Percentiles rank a stretch among this genome's conserved stretches.
phyloP scores from a whole-genome alignment of 2,797 vertebrate species.

The Aphelocoma californica region DNA sequence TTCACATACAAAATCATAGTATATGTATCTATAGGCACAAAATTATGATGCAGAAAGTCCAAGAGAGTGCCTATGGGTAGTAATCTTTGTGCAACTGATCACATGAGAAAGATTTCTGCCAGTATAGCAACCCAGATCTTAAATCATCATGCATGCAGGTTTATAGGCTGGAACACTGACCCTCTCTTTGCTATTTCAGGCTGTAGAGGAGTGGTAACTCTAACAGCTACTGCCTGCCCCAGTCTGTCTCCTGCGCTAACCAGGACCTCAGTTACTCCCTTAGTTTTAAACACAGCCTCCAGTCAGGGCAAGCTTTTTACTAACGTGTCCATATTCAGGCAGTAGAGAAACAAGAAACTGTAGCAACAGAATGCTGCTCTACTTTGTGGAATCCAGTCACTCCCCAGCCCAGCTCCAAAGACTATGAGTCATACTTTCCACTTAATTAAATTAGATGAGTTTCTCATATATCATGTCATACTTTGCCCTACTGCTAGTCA shows the following conservation, averaged over 20 bases:
- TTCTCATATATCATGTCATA: not conserved
- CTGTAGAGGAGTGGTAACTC: not conserved
- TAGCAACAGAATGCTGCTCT: not conserved
- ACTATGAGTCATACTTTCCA: slow-evolving; percentile 23
- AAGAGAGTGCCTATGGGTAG: not conserved
- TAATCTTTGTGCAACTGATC: not conserved
- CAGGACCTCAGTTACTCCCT: not conserved
- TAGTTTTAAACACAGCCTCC: not conserved
- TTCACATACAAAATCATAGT: not conserved
- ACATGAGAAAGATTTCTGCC: not conserved
- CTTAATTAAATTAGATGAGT: not conserved
- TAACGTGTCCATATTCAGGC: not conserved
- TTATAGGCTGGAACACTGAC: not conserved
- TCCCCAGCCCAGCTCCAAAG: not conserved
- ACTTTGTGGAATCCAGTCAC: not conserved
- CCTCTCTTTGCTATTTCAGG: not conserved
- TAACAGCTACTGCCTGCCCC: not conserved
- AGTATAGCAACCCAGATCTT: not conserved
- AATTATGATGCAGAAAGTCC: not conserved
- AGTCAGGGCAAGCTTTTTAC: not conserved
- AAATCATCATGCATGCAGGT: accelerated
- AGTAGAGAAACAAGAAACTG: not conserved
- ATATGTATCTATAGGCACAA: not conserved
- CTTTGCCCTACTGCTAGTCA: not conserved
- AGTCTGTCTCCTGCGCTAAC: not conserved